phyloP scores from a whole-genome alignment of 2,797 vertebrate genomes.

The Corythornis leucogaster region DNA sequence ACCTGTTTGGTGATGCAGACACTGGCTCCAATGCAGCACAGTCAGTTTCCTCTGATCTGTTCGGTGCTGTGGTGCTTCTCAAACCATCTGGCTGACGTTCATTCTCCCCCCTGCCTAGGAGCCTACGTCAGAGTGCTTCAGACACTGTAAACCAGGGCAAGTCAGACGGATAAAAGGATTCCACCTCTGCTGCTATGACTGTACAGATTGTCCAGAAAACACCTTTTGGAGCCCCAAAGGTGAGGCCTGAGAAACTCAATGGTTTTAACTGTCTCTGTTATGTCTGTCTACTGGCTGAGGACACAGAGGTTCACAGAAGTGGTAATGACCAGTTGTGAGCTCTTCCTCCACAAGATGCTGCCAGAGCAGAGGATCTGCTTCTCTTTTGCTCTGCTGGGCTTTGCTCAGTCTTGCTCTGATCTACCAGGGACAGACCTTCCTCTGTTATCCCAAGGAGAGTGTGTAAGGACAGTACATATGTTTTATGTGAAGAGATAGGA shows the following conservation, averaged over 20 bases:
- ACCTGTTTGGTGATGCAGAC: not conserved
- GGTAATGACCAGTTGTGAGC: not conserved
- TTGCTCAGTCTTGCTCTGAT: not conserved
- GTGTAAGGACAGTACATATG: fast-evolving
- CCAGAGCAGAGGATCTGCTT: not conserved
- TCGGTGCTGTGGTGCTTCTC: fast-evolving
- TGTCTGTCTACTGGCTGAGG: not conserved
- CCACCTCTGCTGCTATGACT: conserved; percentile 93
- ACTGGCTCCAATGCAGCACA: not conserved
- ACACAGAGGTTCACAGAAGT: not conserved
- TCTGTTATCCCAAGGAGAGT: not conserved
- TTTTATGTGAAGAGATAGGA: not conserved
- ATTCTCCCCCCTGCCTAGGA: conserved; percentile 65
- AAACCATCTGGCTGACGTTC: not conserved
- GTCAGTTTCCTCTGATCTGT: fast-evolving
- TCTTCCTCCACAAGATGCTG: not conserved
- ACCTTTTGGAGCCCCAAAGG: conserved; percentile 81
- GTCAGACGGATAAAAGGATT: conserved; percentile 87
- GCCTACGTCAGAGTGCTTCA: conserved; percentile 86
- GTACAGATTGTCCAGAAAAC: conserved; percentile 85
- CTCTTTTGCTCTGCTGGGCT: not conserved
- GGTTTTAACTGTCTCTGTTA: not conserved
- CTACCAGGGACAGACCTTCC: not conserved
- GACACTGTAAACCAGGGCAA: conserved; percentile 82
- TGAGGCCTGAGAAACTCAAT: conserved; percentile 33